Evolutionary conservation across 2,113 vertebrate species (phyloP).

Genomic region (Emydura subglobosa): DNA sequence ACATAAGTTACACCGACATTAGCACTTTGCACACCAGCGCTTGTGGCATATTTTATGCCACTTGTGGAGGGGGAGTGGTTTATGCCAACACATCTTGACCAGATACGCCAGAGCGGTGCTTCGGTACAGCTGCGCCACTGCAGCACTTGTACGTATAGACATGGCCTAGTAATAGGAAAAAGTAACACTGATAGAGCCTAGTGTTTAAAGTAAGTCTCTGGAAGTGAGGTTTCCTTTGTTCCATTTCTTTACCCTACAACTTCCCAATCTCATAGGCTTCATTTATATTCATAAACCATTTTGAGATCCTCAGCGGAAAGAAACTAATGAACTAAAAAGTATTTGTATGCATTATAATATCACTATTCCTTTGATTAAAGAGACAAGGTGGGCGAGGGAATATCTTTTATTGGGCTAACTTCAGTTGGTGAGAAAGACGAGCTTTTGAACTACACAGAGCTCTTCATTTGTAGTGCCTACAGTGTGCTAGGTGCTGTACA

Average conservation of each 20-base stretch:
- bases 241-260: fast-evolving
- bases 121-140: too few species aligned
- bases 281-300: not conserved
- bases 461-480: not conserved
- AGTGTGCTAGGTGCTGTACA: not conserved
- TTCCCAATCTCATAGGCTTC: not conserved
- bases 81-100: too few species aligned
- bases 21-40: too few species aligned
- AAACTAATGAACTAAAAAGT: not conserved
- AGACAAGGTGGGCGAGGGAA: not conserved
- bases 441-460: not conserved
- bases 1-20: too few species aligned
- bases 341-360: not conserved
- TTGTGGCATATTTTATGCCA: too few species aligned
- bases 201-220: not conserved
- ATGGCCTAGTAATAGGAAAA: not conserved
- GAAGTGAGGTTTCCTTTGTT: not conserved
- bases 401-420: not conserved
- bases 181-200: not conserved
- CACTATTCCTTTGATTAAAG: not conserved
- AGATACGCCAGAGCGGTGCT: too few species aligned
- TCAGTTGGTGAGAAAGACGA: not conserved
- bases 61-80: too few species aligned
- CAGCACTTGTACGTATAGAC: too few species aligned
- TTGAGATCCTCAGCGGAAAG: not conserved